Evolutionary conservation across 2,113 vertebrate genomes (phyloP), one percentile per base, ranked within the genome.

Genomic region (Poicephalus meyeri): DNA sequence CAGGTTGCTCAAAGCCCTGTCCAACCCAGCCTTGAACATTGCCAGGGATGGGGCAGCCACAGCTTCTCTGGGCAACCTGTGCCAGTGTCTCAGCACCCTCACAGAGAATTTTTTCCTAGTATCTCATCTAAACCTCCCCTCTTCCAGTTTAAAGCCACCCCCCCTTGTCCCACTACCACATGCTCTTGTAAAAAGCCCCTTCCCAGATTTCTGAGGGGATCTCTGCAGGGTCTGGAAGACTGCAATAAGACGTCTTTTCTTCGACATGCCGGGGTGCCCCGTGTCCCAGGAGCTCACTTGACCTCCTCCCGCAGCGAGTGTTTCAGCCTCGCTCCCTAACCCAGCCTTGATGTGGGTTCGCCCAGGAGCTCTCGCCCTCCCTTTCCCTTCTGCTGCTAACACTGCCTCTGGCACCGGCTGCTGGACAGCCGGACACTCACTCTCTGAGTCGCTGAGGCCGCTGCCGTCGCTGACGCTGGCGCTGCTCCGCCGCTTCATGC

Each of bases 401-500:
- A 21, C 55, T 6, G 55, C 33, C 19, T 1, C 55, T 14, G 20
- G 16, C 60, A 23, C 56, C 56, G 20, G 13, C 56, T 33, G 20
- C 20, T 33, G 31, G 20, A 23, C 55, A 23, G 33, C 8, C 20
- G 10, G 85, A 71, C 80, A 83, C 65, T 76, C 88, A 97, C 99
- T 99, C 81, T 99, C 99, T 0, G 99, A 98, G 97, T 99, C 99
- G 97, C 99, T 99, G 98, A 99, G 98, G 96, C 99, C 99, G 93
- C 99, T 99, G 97, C 99, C 98, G 98, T 99, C 99, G 86, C 99
- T 99, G 96, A 98, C 98, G 94, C 99, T 99, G 47, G 98, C 98
- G 96, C 99, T 99, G 98, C 99, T 99, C 88, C 99, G 94, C 94
- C 99, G 98, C 97, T 99, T 99, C 99, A 98, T 97, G 46, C 98